phyloP scores from a whole-genome alignment of 2,888 invertebrate genomes.

The Acleris emargana region DNA sequence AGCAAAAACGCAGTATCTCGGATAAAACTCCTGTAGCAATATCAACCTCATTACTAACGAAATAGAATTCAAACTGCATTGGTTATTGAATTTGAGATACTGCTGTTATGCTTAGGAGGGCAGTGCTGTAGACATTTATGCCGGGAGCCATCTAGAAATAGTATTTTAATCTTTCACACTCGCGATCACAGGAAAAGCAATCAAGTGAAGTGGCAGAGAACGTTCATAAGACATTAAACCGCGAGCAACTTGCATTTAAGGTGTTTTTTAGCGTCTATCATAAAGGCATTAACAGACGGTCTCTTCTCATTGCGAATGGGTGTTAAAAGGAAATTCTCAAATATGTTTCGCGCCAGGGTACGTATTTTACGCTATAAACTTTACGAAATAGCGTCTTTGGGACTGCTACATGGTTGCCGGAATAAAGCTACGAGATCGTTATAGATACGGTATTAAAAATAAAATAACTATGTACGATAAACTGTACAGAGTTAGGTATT shows the following conservation, averaged over 20 bases:
- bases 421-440: slow-evolving; percentile 21
- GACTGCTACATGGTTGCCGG: slow-evolving; percentile 42
- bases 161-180: slow-evolving; percentile 5
- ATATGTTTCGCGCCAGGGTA: slow-evolving; percentile 59
- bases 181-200: slow-evolving; percentile 8
- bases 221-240: slow-evolving; percentile 41
- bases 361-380: slow-evolving; percentile 67
- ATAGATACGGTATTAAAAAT: slow-evolving; percentile 46
- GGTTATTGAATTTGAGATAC: too few species aligned
- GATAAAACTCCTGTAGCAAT: too few species aligned
- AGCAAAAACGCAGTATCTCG: too few species aligned
- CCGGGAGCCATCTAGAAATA: background rate
- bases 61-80: too few species aligned
- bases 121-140: background rate
- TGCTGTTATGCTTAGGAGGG: too few species aligned
- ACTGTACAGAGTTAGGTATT: too few species aligned
- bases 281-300: slow-evolving; percentile 54
- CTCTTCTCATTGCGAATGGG: slow-evolving; percentile 50
- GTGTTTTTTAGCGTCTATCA: slow-evolving; percentile 55
- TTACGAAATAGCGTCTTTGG: slow-evolving; percentile 56
- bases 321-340: slow-evolving; percentile 58
- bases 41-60: too few species aligned
- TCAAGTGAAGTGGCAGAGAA: slow-evolving; percentile 19
- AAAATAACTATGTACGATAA: background rate
- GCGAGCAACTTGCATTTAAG: slow-evolving; percentile 45